A percentile compares a stretch with the other conserved stretches of the same genome.
These are phyloP conservation scores for Typhlichthys subterraneus DNA, from an alignment of 2,797 vertebrate genomes.

Conservation along the genomic window DNA sequence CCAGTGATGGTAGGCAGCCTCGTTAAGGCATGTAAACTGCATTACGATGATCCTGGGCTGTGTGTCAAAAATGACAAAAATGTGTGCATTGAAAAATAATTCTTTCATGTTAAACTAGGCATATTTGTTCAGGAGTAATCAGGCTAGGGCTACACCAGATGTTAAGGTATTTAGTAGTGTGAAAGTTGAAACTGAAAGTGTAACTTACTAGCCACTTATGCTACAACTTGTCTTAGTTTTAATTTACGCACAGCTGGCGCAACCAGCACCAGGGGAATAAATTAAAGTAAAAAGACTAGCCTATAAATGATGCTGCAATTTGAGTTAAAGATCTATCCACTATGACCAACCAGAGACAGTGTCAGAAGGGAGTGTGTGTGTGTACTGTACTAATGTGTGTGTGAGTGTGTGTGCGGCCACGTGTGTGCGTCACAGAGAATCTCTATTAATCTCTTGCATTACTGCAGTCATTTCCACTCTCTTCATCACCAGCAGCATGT, in stretches of 20 bases:
- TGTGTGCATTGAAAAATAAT: constrained; percentile 19
- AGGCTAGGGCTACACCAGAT: too few species aligned
- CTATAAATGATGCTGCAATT: constrained; percentile 16
- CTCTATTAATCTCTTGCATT: constrained; percentile 75
- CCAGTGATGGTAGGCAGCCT: background rate
- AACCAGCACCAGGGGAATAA: background rate
- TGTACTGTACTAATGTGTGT: constrained; percentile 2
- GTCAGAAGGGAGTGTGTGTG: constrained; percentile 15
- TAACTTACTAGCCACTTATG: too few species aligned
- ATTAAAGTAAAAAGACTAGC: background rate
- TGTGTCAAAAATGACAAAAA: constrained; percentile 25
- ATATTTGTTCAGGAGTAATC: constrained; percentile 1
- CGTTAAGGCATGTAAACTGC: constrained; percentile 11
- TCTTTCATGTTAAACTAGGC: constrained; percentile 10
- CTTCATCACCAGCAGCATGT: constrained; percentile 70
- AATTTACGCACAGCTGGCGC: too few species aligned
- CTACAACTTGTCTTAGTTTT: too few species aligned
- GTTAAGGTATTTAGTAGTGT: too few species aligned
- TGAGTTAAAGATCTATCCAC: constrained; percentile 11
- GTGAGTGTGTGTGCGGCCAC: constrained; percentile 26
- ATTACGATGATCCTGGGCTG: constrained; percentile 14
- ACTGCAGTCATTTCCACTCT: constrained; percentile 73
- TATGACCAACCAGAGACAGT: constrained; percentile 20
- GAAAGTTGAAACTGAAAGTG: too few species aligned
- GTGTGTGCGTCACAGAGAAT: constrained; percentile 36